Evolutionary conservation across 1,140 invertebrate genomes (phyloP), one percentile per base, ranked within the genome.

Genomic region (Nomia melanderi): DNA sequence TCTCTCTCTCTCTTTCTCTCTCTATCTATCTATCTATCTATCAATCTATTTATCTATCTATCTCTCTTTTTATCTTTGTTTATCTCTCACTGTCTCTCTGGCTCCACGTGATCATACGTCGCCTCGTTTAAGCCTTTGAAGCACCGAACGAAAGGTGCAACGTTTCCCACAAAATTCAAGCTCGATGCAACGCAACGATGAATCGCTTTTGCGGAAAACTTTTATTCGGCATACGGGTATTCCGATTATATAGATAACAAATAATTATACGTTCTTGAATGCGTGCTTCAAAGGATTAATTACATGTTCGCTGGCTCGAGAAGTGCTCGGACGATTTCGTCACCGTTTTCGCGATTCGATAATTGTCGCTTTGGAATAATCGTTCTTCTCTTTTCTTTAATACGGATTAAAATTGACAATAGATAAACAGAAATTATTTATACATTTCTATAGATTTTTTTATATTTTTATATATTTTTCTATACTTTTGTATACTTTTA

Each of bases 251-350:
- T 20, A 57, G 17, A 41, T 53, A 25, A 36, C 31, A 56, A 39
- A 27, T 39, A 2, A 44, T 20, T 17, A 4, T 17, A 3, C 14
- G 20, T 47, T 75, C 64, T 69, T 67, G 36, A 74, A 66, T 56
- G 62, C 54, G 73, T 76, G 73, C 73, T 76, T 76, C 73, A 69
- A 76, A 60, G 73, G 73, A 69, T 76, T 69, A 83, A 57, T 78
- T 65, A 77, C 47, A 73, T 78, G 17, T 62, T 83, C 59, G 23
- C 57, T 84, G 44, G 78, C 53, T 81, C 25, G 75, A 53, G 81
- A 88, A 82, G 72, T 78, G 82, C 59, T 84, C 78, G 85, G 83
- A 84, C 57, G 56, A 85, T 86, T 81, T 41, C 12, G 67, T 54
- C 14, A 3, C 14, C 41, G 2, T 3, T 44, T 44, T 44, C 14